phyloP scores from a whole-genome alignment of 2,797 vertebrate genomes.

The Cirrhinus mrigala region DNA sequence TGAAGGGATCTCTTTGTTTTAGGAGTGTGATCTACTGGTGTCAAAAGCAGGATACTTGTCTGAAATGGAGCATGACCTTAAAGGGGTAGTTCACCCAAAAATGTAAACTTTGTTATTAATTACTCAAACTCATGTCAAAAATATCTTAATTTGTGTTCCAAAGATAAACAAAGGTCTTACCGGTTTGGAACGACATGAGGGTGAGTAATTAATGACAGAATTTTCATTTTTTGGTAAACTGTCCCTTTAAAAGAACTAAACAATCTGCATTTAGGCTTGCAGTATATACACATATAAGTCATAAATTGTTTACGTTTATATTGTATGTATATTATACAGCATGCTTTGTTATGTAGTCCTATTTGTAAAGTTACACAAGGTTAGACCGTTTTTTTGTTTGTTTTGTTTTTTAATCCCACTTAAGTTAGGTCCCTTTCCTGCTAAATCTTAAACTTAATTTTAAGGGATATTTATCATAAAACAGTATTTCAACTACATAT shows the following conservation, averaged over 20 bases:
- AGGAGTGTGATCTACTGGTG: slow-evolving; percentile 24
- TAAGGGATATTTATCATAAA: background rate
- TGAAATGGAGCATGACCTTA: background rate
- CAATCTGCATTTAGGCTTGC: background rate
- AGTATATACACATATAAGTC: background rate
- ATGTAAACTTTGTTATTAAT: too few relatives aligned
- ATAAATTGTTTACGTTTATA: background rate
- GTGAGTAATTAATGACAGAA: too few relatives aligned
- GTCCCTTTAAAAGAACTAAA: background rate
- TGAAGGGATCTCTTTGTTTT: slow-evolving; percentile 49
- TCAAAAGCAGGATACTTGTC: background rate
- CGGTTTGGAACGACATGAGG: too few relatives aligned
- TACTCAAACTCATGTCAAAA: too few relatives aligned
- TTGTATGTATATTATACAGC: background rate
- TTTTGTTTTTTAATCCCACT: background rate
- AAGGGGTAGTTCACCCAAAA: too few relatives aligned
- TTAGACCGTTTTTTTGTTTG: too few relatives aligned
- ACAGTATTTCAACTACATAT: background rate
- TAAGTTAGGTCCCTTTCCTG: background rate
- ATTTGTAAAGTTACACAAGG: background rate
- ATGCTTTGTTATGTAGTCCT: background rate
- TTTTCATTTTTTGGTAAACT: too few relatives aligned
- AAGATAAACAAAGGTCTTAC: too few relatives aligned
- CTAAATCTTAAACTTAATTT: background rate
- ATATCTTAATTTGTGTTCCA: too few relatives aligned